Evolutionary conservation across 2,113 vertebrate species (phyloP).

Genomic region (Neotragus moschatus): DNA sequence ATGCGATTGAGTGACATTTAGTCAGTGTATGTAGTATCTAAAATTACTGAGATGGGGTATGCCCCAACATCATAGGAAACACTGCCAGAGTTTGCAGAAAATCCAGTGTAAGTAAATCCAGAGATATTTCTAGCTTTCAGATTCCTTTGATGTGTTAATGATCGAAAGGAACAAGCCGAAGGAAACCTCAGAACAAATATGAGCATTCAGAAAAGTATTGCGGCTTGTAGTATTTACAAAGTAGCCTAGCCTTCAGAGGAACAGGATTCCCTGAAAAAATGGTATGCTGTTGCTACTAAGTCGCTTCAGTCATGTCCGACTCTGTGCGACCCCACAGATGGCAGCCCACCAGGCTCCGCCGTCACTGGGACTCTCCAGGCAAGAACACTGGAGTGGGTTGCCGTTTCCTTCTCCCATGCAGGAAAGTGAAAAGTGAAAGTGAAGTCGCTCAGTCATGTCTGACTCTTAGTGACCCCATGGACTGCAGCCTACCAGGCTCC

Average conservation of each 20-base stretch:
- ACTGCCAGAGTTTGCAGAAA: not conserved
- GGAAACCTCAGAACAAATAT: not conserved
- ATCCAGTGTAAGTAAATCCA: not conserved
- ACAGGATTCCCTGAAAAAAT: not conserved
- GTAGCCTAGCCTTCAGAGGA: not conserved
- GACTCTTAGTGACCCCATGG: too few species aligned
- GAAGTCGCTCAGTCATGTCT: accelerated
- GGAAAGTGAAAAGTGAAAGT: not conserved
- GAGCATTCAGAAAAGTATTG: not conserved
- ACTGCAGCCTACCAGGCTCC: not conserved
- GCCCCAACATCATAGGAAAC: not conserved
- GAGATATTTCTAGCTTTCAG: not conserved
- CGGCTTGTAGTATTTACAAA: not conserved
- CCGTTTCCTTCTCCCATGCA: not conserved
- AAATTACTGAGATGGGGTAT: not conserved
- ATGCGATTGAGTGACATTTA: not conserved
- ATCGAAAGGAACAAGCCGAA: not conserved
- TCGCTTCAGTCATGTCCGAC: not conserved
- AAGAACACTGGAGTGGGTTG: not conserved
- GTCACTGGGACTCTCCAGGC: too few species aligned
- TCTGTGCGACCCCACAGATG: not conserved
- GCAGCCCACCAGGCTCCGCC: not conserved
- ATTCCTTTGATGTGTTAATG: not conserved
- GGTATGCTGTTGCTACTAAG: not conserved
- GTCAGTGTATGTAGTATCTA: not conserved